phyloP scores from a whole-genome alignment of 1,140 invertebrate genomes.

The Nomia melanderi region DNA sequence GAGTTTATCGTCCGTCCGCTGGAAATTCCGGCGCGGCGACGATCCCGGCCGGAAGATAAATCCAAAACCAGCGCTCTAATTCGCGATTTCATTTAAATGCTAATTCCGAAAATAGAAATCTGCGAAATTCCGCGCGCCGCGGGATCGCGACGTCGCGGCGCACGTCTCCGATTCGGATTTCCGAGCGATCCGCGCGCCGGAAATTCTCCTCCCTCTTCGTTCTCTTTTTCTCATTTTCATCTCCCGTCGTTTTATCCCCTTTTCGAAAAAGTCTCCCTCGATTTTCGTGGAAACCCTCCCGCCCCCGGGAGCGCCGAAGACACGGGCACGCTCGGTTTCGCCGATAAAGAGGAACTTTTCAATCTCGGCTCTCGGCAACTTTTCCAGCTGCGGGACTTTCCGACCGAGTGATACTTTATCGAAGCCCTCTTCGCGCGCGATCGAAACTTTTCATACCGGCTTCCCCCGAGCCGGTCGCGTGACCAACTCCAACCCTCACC shows the following conservation, averaged over 20 bases:
- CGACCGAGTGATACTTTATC: slow-evolving; percentile 52
- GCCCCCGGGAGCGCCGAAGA: too few species aligned
- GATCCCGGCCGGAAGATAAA: slow-evolving; percentile 27
- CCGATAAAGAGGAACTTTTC: slow-evolving; percentile 53
- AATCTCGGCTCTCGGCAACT: slow-evolving; percentile 32
- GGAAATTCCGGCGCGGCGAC: slow-evolving; percentile 3
- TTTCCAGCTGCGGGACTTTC: slow-evolving; percentile 48
- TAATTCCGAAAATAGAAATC: slow-evolving; percentile 37
- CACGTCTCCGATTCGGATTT: background rate
- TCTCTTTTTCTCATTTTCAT: too few species aligned
- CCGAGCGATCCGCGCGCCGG: too few species aligned
- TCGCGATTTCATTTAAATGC: slow-evolving; percentile 44
- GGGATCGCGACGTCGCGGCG: background rate
- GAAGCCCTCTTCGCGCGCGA: slow-evolving; percentile 48
- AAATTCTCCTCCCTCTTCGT: background rate
- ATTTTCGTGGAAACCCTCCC: too few species aligned
- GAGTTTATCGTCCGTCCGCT: slow-evolving; percentile 17
- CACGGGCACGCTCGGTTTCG: background rate
- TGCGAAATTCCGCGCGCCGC: background rate
- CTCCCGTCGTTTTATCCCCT: too few species aligned
- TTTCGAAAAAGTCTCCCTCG: background rate
- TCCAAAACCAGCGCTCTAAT: slow-evolving; percentile 36
- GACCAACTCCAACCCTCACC: slow-evolving; percentile 23
- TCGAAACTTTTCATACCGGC: slow-evolving; percentile 51
- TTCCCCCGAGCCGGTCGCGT: slow-evolving; percentile 36